phyloP scores from a whole-genome alignment of 1,140 invertebrate genomes.

The Lordiphosa stackelbergi region DNA sequence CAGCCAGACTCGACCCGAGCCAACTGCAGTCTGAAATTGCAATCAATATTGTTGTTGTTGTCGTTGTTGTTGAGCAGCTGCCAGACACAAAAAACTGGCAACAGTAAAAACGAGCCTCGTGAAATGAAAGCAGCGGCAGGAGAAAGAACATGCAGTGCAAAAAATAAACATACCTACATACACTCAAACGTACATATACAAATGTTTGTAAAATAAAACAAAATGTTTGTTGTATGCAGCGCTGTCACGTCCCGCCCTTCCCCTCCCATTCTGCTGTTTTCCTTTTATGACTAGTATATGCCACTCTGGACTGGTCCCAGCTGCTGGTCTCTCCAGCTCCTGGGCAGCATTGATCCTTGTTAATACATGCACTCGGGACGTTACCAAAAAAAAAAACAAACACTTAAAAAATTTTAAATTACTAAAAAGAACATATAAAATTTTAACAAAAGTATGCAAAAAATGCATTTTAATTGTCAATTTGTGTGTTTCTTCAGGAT shows the following conservation, averaged over 20 bases:
- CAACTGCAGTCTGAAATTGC: conserved; percentile 63
- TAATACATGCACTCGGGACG: too few relatives aligned
- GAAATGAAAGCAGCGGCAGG: conserved; percentile 48
- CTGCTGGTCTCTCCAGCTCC: conserved; percentile 2
- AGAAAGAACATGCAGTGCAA: conserved; percentile 40
- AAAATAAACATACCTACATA: conserved; percentile 20
- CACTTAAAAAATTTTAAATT: background rate
- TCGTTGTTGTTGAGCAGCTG: conserved; percentile 55
- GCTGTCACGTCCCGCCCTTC: conserved; percentile 4
- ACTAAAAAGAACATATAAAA: background rate
- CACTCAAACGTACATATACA: conserved; percentile 6
- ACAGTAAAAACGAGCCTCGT: conserved; percentile 69
- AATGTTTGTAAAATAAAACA: conserved; percentile 54
- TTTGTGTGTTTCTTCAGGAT: too few relatives aligned
- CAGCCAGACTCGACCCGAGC: conserved; percentile 23
- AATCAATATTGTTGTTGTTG: conserved; percentile 68
- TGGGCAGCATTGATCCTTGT: too few relatives aligned
- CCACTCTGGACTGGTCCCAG: conserved; percentile 1
- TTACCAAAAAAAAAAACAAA: too few relatives aligned
- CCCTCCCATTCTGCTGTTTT: background rate
- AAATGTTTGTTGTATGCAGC: conserved; percentile 20
- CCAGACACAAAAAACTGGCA: conserved; percentile 68
- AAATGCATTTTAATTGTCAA: too few relatives aligned
- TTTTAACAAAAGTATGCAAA: too few relatives aligned
- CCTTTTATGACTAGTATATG: background rate